phyloP scores from a whole-genome alignment of 2,113 vertebrate species.

The Oenanthe melanoleuca region DNA sequence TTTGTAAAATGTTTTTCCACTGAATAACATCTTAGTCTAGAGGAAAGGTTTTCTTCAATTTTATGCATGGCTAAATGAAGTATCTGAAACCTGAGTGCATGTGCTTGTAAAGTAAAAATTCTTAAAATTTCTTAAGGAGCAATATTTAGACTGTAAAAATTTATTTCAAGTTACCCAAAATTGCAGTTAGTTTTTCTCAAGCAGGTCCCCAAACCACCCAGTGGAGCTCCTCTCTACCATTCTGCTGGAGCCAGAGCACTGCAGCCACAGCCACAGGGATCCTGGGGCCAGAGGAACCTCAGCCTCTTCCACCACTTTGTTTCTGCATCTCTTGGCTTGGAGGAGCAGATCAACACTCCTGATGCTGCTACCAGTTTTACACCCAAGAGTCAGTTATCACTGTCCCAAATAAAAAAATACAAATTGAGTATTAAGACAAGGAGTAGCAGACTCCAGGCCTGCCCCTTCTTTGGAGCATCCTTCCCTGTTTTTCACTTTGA shows the following conservation, averaged over 20 bases:
- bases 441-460: background rate
- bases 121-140: background rate
- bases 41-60: background rate
- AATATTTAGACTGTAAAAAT: background rate
- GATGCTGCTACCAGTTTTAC: background rate
- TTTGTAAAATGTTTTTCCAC: background rate
- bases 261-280: background rate
- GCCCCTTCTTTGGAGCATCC: background rate
- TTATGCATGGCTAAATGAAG: background rate
- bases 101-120: background rate
- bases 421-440: background rate
- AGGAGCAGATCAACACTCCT: background rate
- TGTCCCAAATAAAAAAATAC: background rate
- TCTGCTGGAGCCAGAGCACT: background rate
- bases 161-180: background rate
- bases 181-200: background rate
- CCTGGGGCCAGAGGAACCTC: background rate
- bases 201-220: background rate
- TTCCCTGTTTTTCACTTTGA: background rate
- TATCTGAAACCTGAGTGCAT: background rate
- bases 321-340: background rate
- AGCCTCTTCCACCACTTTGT: background rate
- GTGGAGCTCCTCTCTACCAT: accelerated
- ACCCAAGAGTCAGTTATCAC: background rate
- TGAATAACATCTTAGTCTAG: background rate